These are phyloP conservation scores for Drosophila villosipedis DNA, from an alignment of 2,888 invertebrate species.

Conservation along the genomic window DNA sequence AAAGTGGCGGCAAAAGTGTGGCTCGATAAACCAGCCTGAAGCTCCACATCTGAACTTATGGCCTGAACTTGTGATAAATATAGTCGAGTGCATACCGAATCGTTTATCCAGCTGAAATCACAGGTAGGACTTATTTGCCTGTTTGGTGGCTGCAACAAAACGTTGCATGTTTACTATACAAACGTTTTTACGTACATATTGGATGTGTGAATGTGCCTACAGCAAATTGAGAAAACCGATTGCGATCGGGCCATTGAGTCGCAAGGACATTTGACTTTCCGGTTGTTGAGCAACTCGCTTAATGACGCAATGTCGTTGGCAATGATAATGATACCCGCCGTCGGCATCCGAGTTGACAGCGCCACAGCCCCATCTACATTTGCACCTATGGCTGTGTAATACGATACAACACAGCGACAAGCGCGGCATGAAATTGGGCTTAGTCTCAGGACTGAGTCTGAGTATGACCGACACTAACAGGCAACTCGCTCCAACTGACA, in stretches of 20 bases:
- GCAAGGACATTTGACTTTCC: conserved; percentile 68
- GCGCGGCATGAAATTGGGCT: conserved; percentile 25
- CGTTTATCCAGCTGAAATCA: conserved; percentile 27
- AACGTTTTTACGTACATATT: not conserved
- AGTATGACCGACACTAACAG: conserved; percentile 24
- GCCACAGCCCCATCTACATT: conserved; percentile 21
- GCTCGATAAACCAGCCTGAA: not conserved
- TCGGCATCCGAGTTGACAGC: conserved; percentile 25
- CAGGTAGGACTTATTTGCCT: conserved; percentile 36
- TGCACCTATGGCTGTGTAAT: conserved; percentile 3
- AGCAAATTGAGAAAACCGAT: conserved; percentile 28
- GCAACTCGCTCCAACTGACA: not conserved
- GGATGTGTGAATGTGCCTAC: conserved; percentile 14
- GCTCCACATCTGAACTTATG: not conserved
- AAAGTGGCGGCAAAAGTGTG: conserved; percentile 41
- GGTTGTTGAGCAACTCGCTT: conserved; percentile 67
- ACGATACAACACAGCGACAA: conserved; percentile 5
- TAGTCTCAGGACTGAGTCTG: conserved; percentile 1
- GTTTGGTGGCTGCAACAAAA: conserved; percentile 11
- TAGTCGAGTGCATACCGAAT: conserved; percentile 23
- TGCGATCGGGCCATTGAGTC: conserved; percentile 45
- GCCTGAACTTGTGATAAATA: conserved; percentile 37
- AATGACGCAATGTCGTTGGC: conserved; percentile 62
- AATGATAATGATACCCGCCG: conserved; percentile 59
- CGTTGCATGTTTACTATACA: conserved; percentile 36